Conservation (phyloP, 2,113 vertebrate species). For the Sphaerodactylus townsendi region DNA sequence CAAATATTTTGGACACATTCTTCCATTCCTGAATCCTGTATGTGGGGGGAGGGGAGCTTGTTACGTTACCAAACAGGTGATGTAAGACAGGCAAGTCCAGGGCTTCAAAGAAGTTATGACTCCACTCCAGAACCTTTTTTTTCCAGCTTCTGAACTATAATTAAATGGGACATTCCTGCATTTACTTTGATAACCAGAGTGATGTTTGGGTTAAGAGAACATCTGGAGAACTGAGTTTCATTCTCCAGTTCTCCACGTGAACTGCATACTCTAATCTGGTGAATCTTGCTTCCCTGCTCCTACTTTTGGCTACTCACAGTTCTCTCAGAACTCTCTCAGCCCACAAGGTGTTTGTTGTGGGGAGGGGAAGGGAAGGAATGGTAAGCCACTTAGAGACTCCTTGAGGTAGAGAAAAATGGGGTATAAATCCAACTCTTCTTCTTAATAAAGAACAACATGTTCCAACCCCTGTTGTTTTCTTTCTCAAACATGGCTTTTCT, state of each 20-base stretch:
- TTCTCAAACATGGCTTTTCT: not conserved
- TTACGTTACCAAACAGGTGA: not conserved
- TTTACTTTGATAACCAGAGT: not conserved
- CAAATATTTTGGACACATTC: not conserved
- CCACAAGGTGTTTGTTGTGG: no score
- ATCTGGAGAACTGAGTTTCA: no score
- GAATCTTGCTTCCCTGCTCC: no score
- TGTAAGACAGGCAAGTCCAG: not conserved
- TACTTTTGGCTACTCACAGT: no score
- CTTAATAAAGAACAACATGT: not conserved
- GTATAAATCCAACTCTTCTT: no score
- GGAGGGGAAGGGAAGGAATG: no score
- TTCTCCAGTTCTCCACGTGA: no score
- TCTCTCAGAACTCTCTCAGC: no score
- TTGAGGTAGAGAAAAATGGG: no score
- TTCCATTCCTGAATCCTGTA: not conserved
- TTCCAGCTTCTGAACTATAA: not conserved
- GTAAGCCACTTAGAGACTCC: no score
- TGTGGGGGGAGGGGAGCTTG: not conserved
- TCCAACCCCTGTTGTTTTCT: not conserved
- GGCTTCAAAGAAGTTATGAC: not conserved
- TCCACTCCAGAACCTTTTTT: not conserved
- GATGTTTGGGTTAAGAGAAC: no score
- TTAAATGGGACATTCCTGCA: not conserved
- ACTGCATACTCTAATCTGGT: no score